Evolutionary conservation across 1,140 invertebrate species (phyloP).

Genomic region (Procambarus clarkii): DNA sequence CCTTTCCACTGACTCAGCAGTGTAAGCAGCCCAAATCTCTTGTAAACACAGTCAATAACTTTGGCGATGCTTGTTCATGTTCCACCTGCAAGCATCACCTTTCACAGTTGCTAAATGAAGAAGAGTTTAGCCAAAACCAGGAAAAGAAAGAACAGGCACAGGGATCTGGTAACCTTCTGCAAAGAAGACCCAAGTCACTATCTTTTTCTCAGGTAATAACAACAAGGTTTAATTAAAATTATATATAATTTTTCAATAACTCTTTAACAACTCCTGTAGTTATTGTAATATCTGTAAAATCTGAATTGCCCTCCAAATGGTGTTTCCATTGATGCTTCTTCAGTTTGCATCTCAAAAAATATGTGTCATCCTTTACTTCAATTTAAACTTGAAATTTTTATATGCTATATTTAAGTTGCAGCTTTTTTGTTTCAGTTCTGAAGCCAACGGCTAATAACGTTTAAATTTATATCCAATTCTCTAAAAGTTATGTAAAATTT

Average conservation of each 20-base stretch:
- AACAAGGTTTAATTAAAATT: not conserved
- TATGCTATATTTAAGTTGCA: no score
- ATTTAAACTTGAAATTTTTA: no score
- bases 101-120: not conserved
- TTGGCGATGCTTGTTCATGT: not conserved
- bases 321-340: no score
- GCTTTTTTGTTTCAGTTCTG: no score
- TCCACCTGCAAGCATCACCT: not conserved
- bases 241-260: no score
- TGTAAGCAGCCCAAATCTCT: not conserved
- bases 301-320: no score
- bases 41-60: not conserved
- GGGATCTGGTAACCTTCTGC: not conserved
- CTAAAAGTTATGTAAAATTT: not conserved
- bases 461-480: no score
- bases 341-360: no score
- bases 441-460: no score
- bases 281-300: no score
- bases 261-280: no score
- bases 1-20: not conserved
- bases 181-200: constrained; percentile 24
- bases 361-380: no score
- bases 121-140: not conserved
- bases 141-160: not conserved
- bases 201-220: constrained; percentile 17